Conservation (phyloP, 2,797 vertebrate species). For the Takifugu rubripes region DNA sequence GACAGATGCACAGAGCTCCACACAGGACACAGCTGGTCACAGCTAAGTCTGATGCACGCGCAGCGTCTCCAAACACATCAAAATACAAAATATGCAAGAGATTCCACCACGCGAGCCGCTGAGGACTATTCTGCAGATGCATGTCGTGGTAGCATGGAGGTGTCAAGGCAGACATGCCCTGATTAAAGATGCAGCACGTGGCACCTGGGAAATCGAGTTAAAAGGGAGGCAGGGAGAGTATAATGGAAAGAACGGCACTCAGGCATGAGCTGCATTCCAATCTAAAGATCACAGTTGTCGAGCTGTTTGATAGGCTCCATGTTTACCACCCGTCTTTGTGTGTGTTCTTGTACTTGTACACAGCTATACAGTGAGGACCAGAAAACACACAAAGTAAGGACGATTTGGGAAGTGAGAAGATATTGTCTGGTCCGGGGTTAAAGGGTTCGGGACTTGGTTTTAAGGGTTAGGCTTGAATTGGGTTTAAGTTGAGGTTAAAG, state of each 20-base stretch:
- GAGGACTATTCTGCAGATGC: constrained; percentile 45
- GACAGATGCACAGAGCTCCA: constrained; percentile 57
- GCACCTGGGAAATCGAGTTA: constrained; percentile 46
- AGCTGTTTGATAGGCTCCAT: constrained; percentile 28
- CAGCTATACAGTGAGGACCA: constrained; percentile 7
- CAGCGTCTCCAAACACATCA: background rate
- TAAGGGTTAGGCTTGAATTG: no score
- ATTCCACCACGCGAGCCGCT: constrained; percentile 32
- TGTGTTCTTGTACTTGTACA: background rate
- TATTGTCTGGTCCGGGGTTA: background rate
- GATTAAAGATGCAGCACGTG: constrained; percentile 59
- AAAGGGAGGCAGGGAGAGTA: constrained; percentile 39
- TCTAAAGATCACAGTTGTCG: constrained; percentile 24
- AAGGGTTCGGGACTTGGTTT: no score
- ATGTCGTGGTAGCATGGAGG: constrained; percentile 48
- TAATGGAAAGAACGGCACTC: constrained; percentile 36
- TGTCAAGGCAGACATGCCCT: constrained; percentile 55
- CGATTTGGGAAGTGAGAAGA: background rate
- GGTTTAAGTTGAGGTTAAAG: no score
- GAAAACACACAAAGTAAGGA: background rate
- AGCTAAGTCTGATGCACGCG: constrained; percentile 26
- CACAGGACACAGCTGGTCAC: constrained; percentile 47
- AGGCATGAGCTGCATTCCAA: constrained; percentile 51
- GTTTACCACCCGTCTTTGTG: constrained; percentile 18
- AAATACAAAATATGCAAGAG: constrained; percentile 30